Evolutionary conservation across 2,888 invertebrate genomes (phyloP), one percentile per base, ranked within the genome.

Genomic region (Eupithecia pulchellata): DNA sequence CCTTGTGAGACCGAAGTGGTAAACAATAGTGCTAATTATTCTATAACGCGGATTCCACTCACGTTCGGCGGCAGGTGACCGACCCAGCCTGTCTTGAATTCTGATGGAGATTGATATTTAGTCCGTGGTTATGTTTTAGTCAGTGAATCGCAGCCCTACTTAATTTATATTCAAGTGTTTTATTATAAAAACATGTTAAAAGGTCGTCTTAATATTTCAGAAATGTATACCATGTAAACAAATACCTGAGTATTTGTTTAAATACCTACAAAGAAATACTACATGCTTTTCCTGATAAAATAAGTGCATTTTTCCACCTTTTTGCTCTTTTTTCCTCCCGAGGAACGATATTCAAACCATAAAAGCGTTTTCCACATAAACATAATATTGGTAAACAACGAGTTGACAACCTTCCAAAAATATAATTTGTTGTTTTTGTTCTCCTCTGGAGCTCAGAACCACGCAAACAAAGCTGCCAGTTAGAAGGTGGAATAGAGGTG

Each of bases 381-480:
- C 34, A 82, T 82, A 80, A 83, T 85, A 86, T 84, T 82, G 80
- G 79, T 82, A 79, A 83, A 84, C 80, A 83, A 81, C 83, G 85
- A 87, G 81, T 85, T 87, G 86, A 84, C 85, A 86, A 82, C 80
- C 84, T 84, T 84, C 86, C 83, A 86, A 87, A 86, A 84, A 84
- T 77, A 81, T 81, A 79, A 77, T 78, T 77, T 77, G 75, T 81
- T 81, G 79, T 82, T 81, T 84, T 84, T 64, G 82, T 82, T 76
- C 75, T 70, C 77, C 69, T 71, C 60, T 76, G 73, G 66, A 79
- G 80, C 52, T 52, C 47, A 42, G 42, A 71, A 73, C 74, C 72
- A 78, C 81, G 76, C 78, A 84, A 84, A 84, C 80, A 84, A 78
- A 78, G 74, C 75, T 69, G 78, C 60, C 63, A 39, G 66, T 30